Evolutionary conservation across 2,888 invertebrate genomes (phyloP).

Genomic region (Tanypteryx hageni): DNA sequence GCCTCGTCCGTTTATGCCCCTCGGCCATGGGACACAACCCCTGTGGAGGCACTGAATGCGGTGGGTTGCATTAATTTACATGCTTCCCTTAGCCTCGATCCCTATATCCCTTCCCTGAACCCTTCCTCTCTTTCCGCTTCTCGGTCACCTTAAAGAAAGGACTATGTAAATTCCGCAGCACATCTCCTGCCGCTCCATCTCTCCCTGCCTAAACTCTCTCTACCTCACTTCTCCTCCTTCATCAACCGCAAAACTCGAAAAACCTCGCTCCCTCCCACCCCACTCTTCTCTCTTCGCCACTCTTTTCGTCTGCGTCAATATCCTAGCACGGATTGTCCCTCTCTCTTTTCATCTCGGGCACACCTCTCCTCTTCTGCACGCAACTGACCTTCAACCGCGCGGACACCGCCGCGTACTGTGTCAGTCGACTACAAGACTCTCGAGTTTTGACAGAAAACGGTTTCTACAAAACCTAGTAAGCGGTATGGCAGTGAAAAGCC

Average conservation of each 20-base stretch:
- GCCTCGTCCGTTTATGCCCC: neutral
- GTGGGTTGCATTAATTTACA: constrained; percentile 33
- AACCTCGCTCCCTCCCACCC: neutral
- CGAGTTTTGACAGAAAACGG: neutral
- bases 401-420: neutral
- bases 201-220: neutral
- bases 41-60: constrained; percentile 2
- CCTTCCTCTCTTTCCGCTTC: neutral
- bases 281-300: neutral
- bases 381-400: neutral
- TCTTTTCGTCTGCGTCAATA: neutral
- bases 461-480: too few relatives aligned
- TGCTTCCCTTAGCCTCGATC: neutral
- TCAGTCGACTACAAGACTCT: neutral
- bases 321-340: neutral
- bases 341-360: neutral
- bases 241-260: neutral
- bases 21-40: neutral
- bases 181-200: neutral
- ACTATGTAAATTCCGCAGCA: neutral
- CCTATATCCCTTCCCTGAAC: neutral
- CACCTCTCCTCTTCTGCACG: neutral
- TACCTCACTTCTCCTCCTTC: neutral
- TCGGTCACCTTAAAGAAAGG: neutral
- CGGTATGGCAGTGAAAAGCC: neutral